A percentile compares a stretch with the other conserved stretches of the same genome.
These are phyloP conservation scores for Tragelaphus strepsiceros DNA, from an alignment of 2,113 vertebrate genomes.

Conservation along the genomic window DNA sequence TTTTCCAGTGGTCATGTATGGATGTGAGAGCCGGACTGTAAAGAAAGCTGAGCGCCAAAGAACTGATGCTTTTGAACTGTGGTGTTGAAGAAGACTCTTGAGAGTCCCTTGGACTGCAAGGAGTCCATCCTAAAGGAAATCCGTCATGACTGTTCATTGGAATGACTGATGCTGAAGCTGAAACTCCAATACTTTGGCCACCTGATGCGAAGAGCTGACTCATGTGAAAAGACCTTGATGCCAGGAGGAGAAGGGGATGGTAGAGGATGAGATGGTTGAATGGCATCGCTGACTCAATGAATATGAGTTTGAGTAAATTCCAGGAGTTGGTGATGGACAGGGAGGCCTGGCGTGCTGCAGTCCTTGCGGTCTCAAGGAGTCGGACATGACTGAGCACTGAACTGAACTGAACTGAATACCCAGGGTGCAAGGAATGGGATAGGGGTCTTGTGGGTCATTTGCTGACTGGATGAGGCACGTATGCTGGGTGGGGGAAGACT, in stretches of 20 bases:
- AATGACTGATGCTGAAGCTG: not conserved
- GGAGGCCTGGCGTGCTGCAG: not conserved
- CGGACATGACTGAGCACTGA: not conserved
- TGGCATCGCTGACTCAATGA: not conserved
- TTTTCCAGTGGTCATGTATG: no score
- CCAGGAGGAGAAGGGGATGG: not conserved
- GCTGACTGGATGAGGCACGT: not conserved
- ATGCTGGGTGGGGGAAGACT: not conserved
- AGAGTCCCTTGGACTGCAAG: not conserved
- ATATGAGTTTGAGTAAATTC: not conserved
- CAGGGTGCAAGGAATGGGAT: not conserved
- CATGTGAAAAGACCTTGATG: not conserved
- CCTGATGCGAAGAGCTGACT: not conserved
- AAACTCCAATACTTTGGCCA: not conserved
- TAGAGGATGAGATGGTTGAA: not conserved
- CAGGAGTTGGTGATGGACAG: not conserved
- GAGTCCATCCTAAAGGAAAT: not conserved
- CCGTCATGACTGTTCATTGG: not conserved
- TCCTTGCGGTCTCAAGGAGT: not conserved
- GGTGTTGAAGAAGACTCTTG: not conserved
- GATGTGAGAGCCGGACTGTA: no score
- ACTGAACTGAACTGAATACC: not conserved
- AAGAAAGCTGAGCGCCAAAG: no score
- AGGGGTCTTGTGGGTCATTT: not conserved
- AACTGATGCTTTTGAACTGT: not conserved